A percentile compares a stretch with the other conserved stretches of the same genome.
Evolutionary conservation across 2,113 vertebrate species (phyloP).

Genomic region (Vulpes lagopus): DNA sequence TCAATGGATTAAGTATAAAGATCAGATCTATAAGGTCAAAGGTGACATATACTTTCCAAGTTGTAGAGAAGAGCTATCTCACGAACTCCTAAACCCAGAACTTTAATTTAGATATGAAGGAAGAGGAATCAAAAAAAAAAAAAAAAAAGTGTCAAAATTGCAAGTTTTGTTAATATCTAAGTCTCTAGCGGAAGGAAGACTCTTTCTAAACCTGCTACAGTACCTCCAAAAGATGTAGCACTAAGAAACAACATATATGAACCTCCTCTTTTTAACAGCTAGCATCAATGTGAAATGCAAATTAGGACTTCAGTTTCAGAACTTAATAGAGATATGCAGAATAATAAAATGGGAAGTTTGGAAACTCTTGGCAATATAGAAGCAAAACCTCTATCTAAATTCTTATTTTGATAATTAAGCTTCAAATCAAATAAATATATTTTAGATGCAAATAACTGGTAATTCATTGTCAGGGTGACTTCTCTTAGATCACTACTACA

Average conservation of each 20-base stretch:
- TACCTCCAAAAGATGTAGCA: conserved; percentile 15
- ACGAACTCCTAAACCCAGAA: conserved; percentile 24
- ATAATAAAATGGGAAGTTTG: conserved; percentile 57
- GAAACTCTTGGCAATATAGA: conserved; percentile 56
- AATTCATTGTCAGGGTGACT: conserved; percentile 53
- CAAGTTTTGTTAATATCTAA: conserved; percentile 4
- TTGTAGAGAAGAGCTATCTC: not conserved
- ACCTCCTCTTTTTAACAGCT: not conserved
- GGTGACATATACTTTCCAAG: not conserved
- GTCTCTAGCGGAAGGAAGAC: not conserved
- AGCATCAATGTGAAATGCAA: conserved; percentile 68
- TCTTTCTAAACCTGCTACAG: conserved; percentile 38
- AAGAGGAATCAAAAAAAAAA: conserved; percentile 20
- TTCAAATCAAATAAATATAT: conserved; percentile 33
- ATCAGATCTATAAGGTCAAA: conserved; percentile 39
- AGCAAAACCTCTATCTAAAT: conserved; percentile 56
- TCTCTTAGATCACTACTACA: conserved; percentile 54
- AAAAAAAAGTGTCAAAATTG: not conserved
- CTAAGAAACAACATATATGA: conserved; percentile 22
- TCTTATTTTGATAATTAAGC: conserved; percentile 63
- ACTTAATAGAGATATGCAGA: conserved; percentile 44
- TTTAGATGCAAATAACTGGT: conserved; percentile 33
- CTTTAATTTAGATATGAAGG: not conserved
- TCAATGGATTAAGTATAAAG: conserved; percentile 58
- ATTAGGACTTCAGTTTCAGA: conserved; percentile 69